Conservation (phyloP, 2,888 invertebrate species). For the Campopleginae sp. region DNA sequence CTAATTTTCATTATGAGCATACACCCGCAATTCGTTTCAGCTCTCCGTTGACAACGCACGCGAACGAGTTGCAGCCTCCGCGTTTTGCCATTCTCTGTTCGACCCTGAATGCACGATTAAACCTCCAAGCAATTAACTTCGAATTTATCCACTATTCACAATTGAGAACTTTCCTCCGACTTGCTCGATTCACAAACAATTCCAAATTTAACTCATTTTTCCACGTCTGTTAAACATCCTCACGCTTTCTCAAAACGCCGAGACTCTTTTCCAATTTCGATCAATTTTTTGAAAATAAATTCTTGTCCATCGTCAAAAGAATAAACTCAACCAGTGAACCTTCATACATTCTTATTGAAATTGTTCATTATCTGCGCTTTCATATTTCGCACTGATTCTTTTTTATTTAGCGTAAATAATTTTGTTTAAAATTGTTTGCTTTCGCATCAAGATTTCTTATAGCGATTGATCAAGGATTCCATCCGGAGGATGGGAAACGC, state of each 20-base stretch:
- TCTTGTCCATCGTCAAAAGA: no score
- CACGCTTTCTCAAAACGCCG: background rate
- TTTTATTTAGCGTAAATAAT: no score
- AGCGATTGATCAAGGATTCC: conserved; percentile 1
- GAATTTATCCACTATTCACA: conserved; percentile 4
- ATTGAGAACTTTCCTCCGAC: background rate
- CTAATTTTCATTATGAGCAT: conserved; percentile 65
- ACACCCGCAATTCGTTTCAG: conserved; percentile 45
- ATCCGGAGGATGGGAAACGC: background rate
- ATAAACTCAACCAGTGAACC: no score
- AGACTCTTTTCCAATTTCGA: background rate
- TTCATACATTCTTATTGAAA: no score
- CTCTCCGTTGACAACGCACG: conserved; percentile 48
- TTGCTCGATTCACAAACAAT: background rate
- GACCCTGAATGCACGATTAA: background rate
- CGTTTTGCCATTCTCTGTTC: conserved; percentile 53
- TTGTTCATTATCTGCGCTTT: no score
- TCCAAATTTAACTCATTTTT: background rate
- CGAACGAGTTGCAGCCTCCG: conserved; percentile 19
- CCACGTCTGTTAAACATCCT: background rate
- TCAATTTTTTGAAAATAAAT: background rate
- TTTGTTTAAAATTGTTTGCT: background rate
- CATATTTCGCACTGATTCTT: no score
- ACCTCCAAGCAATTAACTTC: background rate
- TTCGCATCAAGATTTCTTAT: background rate